These are phyloP conservation scores for Drosophila meridiana DNA, from an alignment of 2,888 invertebrate genomes.

Conservation along the genomic window DNA sequence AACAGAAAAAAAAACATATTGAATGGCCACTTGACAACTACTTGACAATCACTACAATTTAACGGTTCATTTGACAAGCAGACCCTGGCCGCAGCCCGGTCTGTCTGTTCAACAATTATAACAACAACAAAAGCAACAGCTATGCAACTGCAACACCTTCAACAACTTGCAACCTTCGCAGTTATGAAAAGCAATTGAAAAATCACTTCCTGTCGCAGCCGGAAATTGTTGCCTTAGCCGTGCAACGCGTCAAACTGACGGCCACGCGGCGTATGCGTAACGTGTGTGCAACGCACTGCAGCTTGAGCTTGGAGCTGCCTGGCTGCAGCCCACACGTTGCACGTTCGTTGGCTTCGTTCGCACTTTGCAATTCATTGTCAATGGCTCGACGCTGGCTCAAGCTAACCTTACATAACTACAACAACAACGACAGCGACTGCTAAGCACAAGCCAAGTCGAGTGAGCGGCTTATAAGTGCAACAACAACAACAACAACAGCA, in stretches of 20 bases:
- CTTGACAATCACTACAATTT: slow-evolving; percentile 8
- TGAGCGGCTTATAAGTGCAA: slow-evolving; percentile 44
- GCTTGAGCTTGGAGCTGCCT: slow-evolving; percentile 12
- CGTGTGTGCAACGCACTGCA: slow-evolving; percentile 37
- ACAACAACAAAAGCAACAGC: not conserved
- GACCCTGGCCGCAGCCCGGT: slow-evolving; percentile 9
- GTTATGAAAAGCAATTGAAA: slow-evolving; percentile 43
- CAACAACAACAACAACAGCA: slow-evolving; percentile 26
- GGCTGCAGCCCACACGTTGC: slow-evolving; percentile 43
- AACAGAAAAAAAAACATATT: not conserved
- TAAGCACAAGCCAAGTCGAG: slow-evolving; percentile 30
- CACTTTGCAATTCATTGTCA: slow-evolving; percentile 75
- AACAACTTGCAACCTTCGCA: slow-evolving; percentile 39
- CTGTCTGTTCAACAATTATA: not conserved
- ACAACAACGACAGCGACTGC: slow-evolving; percentile 4
- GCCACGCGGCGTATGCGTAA: slow-evolving; percentile 71
- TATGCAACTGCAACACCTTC: slow-evolving; percentile 26
- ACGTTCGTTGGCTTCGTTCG: slow-evolving; percentile 24
- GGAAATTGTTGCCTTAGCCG: slow-evolving; percentile 51
- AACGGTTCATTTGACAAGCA: slow-evolving; percentile 35
- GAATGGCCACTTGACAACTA: not conserved
- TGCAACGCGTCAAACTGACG: slow-evolving; percentile 45
- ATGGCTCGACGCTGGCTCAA: slow-evolving; percentile 57
- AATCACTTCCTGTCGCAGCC: slow-evolving; percentile 65
- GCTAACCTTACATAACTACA: slow-evolving; percentile 71